Evolutionary conservation across 1,140 invertebrate species (phyloP).

Genomic region (Physella acuta): DNA sequence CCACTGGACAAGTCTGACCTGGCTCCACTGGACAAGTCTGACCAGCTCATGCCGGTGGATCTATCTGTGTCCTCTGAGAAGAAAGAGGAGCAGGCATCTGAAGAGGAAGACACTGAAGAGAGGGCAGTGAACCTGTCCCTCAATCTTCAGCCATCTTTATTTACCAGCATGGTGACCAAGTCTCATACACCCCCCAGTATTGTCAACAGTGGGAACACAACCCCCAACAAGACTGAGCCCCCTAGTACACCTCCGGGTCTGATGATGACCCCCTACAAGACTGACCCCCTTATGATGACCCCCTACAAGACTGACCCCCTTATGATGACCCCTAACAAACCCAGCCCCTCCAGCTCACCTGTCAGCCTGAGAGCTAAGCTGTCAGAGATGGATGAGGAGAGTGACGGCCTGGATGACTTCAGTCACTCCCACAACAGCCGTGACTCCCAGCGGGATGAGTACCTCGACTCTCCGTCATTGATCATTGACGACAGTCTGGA

Average conservation of each 20-base stretch:
- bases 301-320: neutral
- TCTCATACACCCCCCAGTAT: slow-evolving; percentile 37
- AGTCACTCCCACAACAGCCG: neutral
- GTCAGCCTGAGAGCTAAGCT: too few relatives aligned
- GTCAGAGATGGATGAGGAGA: too few relatives aligned
- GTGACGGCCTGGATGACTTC: neutral
- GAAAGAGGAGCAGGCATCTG: slow-evolving; percentile 17
- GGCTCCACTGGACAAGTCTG: neutral
- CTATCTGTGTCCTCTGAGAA: slow-evolving; percentile 1
- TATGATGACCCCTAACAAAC: neutral
- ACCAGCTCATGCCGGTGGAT: neutral
- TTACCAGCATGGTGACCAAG: slow-evolving; percentile 46
- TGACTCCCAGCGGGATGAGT: slow-evolving; percentile 21
- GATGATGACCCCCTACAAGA: neutral
- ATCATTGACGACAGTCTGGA: slow-evolving; percentile 31
- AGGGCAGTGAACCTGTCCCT: slow-evolving; percentile 43
- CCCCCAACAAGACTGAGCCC: neutral
- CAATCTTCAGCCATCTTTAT: slow-evolving; percentile 46
- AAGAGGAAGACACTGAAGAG: slow-evolving; percentile 26
- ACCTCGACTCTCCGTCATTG: slow-evolving; percentile 20
- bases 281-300: neutral
- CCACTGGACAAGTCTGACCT: neutral
- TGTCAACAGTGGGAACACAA: too few relatives aligned
- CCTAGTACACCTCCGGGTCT: neutral
- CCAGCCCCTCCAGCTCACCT: neutral